Evolutionary conservation across 2,888 invertebrate genomes (phyloP), one percentile per base, ranked within the genome.

Genomic region (Agonopterix arenella): DNA sequence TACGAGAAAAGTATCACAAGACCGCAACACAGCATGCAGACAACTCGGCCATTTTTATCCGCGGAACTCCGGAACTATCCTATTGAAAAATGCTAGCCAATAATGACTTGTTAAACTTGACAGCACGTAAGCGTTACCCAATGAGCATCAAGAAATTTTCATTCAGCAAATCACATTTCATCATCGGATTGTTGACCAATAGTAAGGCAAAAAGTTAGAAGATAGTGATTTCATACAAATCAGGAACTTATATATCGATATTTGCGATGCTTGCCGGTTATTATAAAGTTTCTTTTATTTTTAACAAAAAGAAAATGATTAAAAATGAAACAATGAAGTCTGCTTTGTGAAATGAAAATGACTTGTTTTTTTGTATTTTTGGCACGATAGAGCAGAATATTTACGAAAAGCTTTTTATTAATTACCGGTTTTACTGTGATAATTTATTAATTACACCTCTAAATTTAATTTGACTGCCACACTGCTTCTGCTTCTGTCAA

Each of bases 11-110:
- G 53, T 66, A 61, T 66, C 64, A 75, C 65, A 76, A 69, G 66
- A 69, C 65, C 65, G 66, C 65, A 66, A 67, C 69, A 74, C 70
- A 70, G 67, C 75, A 70, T 61, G 71, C 70, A 73, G 70, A 76
- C 83, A 84, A 79, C 80, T 80, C 85, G 74, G 85, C 88, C 88
- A 88, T 88, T 86, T 88, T 88, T 81, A 73, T 85, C 84, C 84
- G 86, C 85, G 86, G 84, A 81, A 77, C 71, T 73, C 86, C 85
- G 86, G 84, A 81, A 77, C 71, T 73, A 62, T 1, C 66, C 59
- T 58, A 56, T 9, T 9, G 58, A 46, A 51, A 51, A 52, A 16
- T 46, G 36, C 44, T 10, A 28, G 50, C 80, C 80, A 81, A 83
- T 77, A 48, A 61, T 44, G 59, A 28, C 44, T 13, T 18, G 36